A percentile compares a stretch with the other conserved stretches of the same genome.
Conservation (phyloP, 1,140 invertebrate species). For the Ostrea denselamellosa region DNA sequence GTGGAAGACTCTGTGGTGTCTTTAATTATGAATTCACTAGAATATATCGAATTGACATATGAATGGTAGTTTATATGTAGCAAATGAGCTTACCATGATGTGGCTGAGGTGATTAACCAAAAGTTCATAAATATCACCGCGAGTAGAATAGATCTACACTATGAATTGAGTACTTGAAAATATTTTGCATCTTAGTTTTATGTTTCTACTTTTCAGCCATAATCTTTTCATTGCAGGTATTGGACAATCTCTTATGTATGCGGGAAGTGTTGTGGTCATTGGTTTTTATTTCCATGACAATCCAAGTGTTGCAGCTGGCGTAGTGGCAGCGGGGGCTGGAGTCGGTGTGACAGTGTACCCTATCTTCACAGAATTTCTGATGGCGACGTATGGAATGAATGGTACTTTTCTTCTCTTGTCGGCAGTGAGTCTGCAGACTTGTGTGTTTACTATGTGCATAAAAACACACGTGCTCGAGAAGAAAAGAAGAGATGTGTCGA, state of each 20-base stretch:
- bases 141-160: no score
- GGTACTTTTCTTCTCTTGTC: conserved; percentile 40
- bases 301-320: conserved; percentile 19
- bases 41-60: no score
- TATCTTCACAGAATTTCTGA: conserved; percentile 22
- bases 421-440: conserved; percentile 13
- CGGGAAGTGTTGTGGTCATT: conserved; percentile 29
- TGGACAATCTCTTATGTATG: conserved; percentile 31
- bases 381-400: conserved; percentile 5
- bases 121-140: no score
- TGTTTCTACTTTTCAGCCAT: background rate
- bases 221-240: conserved; percentile 3
- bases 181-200: no score
- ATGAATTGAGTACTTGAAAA: no score
- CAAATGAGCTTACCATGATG: no score
- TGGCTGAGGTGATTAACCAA: no score
- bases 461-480: background rate
- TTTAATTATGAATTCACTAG: no score
- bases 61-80: no score
- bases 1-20: no score
- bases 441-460: conserved; percentile 38
- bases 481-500: background rate
- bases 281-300: conserved; percentile 40
- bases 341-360: conserved; percentile 32
- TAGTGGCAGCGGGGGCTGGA: conserved; percentile 34